Percentiles rank a stretch among this genome's conserved stretches.
These are phyloP conservation scores for Chionoecetes opilio DNA, from an alignment of 1,140 invertebrate species.

Conservation along the genomic window DNA sequence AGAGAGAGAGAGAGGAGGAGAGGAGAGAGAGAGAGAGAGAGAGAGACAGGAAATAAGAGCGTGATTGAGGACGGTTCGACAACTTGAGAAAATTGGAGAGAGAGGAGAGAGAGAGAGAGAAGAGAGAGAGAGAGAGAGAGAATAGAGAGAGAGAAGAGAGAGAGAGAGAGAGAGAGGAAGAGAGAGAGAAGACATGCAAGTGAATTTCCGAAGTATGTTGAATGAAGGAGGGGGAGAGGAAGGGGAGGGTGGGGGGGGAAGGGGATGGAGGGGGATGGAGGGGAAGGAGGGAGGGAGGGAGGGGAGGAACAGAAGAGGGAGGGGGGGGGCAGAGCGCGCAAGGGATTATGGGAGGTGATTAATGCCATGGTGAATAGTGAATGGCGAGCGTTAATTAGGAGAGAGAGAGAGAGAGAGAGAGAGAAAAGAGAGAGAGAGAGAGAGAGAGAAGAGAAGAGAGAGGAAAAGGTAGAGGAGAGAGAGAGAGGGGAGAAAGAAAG, in stretches of 20 bases:
- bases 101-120: not conserved
- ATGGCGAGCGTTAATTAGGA: not conserved
- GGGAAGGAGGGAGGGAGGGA: too few relatives aligned
- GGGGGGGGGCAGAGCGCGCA: too few relatives aligned
- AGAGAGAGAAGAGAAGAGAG: not conserved
- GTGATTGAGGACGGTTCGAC: constrained; percentile 30
- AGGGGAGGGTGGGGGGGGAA: not conserved
- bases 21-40: constrained; percentile 11
- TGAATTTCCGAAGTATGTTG: too few relatives aligned
- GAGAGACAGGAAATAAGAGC: not conserved
- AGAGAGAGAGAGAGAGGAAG: constrained; percentile 10
- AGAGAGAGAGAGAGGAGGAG: not conserved
- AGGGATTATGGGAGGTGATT: too few relatives aligned
- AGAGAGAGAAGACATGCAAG: not conserved
- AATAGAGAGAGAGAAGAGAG: not conserved
- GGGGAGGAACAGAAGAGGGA: too few relatives aligned
- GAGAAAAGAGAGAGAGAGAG: not conserved
- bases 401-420: not conserved
- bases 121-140: not conserved
- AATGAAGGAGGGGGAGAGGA: not conserved
- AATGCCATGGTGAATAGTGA: too few relatives aligned
- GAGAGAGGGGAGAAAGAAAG: not conserved
- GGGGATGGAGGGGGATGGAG: not conserved
- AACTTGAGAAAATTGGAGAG: not conserved
- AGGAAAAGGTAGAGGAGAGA: not conserved